phyloP scores from a whole-genome alignment of 1,140 invertebrate genomes.

The Bombus breviceps region DNA sequence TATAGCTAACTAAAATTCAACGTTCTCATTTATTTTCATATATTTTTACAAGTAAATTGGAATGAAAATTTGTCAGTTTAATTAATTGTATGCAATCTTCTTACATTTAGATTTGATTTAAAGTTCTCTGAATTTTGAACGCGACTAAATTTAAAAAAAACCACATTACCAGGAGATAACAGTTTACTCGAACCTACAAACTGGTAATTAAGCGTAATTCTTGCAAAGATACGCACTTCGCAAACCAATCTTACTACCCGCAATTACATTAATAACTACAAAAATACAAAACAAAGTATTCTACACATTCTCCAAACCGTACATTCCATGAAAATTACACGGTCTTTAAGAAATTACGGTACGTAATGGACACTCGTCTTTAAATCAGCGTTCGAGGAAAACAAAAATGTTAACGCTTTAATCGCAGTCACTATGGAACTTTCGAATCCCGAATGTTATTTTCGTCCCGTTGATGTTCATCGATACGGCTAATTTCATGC shows the following conservation, averaged over 20 bases:
- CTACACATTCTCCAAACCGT: not conserved
- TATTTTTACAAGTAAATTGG: too few species aligned
- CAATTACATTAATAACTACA: not conserved
- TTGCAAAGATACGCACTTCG: not conserved
- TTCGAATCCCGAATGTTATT: not conserved
- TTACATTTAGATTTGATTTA: too few species aligned
- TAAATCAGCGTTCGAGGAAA: not conserved
- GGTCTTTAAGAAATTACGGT: not conserved
- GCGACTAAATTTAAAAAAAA: too few species aligned
- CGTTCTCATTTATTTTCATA: too few species aligned
- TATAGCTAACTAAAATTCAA: too few species aligned
- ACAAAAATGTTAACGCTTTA: not conserved
- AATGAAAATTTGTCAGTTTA: too few species aligned
- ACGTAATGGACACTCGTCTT: not conserved
- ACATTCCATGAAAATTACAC: not conserved
- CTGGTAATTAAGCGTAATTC: not conserved
- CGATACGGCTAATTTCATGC: conserved; percentile 4
- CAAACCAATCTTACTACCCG: not conserved
- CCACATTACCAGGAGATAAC: too few species aligned
- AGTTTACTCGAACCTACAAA: too few species aligned
- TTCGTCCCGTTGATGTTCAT: not conserved
- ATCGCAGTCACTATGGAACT: too few species aligned
- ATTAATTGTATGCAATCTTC: too few species aligned
- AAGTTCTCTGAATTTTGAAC: too few species aligned
- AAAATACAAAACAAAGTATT: not conserved